These are phyloP conservation scores for Elysia crispata DNA, from an alignment of 2,888 invertebrate genomes.

Conservation along the genomic window DNA sequence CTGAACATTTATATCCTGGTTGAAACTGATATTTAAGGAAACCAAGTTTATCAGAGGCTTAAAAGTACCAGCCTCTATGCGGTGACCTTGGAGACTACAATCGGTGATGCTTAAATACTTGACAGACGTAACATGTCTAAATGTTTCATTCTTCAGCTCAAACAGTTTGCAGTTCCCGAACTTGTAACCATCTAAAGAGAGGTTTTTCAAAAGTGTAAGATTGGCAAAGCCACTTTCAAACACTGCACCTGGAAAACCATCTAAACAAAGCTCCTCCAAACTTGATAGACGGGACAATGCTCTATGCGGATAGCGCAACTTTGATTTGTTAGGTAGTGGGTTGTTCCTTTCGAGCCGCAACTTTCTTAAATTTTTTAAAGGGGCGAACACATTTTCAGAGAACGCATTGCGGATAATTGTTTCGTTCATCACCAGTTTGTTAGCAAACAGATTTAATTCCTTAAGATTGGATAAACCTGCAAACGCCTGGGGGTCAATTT, in stretches of 20 bases:
- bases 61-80: neutral
- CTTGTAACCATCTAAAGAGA: conserved; percentile 1
- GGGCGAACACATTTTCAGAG: neutral
- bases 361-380: neutral
- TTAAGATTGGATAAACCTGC: neutral
- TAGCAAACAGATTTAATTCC: neutral
- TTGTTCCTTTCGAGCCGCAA: conserved; percentile 2
- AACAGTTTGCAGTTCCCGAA: neutral
- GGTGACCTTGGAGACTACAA: conserved; percentile 3
- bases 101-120: neutral
- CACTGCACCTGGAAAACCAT: conserved; percentile 31
- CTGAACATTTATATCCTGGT: conserved; percentile 11
- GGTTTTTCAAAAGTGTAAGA: conserved; percentile 10
- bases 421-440: neutral
- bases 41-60: conserved; percentile 6
- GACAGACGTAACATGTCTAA: conserved; percentile 3
- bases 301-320: conserved; percentile 41
- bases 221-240: conserved; percentile 32
- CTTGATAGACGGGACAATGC: conserved; percentile 30
- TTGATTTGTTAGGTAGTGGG: too few relatives aligned
- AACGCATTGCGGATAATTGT: neutral
- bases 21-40: conserved; percentile 20
- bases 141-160: neutral
- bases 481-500: neutral
- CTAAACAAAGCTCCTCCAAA: conserved; percentile 34